Evolutionary conservation across 2,888 invertebrate species (phyloP).

Genomic region (Dasysyrphus tricinctus): DNA sequence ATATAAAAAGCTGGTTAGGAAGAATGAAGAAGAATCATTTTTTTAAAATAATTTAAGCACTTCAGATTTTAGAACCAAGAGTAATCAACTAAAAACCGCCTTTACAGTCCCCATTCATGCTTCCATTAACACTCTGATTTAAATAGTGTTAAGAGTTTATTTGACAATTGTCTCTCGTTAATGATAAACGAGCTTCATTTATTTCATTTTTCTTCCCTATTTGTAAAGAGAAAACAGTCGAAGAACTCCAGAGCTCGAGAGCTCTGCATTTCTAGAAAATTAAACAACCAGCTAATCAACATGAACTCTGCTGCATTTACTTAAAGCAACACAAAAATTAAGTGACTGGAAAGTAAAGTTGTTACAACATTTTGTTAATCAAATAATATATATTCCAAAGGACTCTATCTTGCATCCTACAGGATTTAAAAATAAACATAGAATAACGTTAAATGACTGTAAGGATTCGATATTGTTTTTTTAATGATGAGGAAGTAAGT

Average conservation of each 20-base stretch:
- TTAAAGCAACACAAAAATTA: conserved; percentile 57
- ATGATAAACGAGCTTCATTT: conserved; percentile 15
- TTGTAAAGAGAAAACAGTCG: conserved; percentile 22
- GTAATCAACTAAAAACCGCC: neutral
- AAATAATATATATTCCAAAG: neutral
- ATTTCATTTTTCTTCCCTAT: conserved; percentile 31
- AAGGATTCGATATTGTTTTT: neutral
- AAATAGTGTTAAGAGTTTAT: neutral
- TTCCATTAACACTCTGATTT: neutral
- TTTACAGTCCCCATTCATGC: neutral
- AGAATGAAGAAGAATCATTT: too few species aligned
- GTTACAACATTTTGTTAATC: conserved; percentile 20
- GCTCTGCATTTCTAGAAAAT: conserved; percentile 10
- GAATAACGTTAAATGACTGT: neutral
- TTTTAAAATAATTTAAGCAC: neutral
- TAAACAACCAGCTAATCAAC: conserved; percentile 61
- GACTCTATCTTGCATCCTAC: neutral
- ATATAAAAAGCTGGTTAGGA: too few species aligned
- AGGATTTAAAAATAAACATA: neutral
- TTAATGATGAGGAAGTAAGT: neutral
- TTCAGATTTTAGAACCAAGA: neutral
- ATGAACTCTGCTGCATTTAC: conserved; percentile 43
- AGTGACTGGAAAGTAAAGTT: conserved; percentile 52
- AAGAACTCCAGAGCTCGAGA: neutral
- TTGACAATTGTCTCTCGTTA: neutral